phyloP scores from a whole-genome alignment of 1,140 invertebrate species.

The Caenorhabditis brenneri region DNA sequence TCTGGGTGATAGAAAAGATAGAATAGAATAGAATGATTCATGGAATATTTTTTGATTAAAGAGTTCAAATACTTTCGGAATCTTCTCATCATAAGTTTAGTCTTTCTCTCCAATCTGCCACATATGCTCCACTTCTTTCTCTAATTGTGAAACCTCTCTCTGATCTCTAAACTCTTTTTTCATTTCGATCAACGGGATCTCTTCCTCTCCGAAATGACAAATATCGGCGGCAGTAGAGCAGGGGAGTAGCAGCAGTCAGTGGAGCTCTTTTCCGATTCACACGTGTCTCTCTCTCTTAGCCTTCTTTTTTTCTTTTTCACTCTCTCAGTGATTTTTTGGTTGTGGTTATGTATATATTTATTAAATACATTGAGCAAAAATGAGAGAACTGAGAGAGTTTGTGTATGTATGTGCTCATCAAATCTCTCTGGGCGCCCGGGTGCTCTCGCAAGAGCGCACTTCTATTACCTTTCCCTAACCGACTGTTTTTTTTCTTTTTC shows the following conservation, averaged over 20 bases:
- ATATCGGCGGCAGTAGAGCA: conserved; percentile 21
- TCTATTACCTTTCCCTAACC: background rate
- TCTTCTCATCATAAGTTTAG: background rate
- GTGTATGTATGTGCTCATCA: conserved; percentile 42
- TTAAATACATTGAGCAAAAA: conserved; percentile 18
- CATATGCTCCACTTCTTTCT: background rate
- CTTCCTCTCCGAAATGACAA: conserved; percentile 16
- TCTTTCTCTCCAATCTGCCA: background rate
- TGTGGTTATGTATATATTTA: conserved; percentile 46
- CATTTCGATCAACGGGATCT: background rate
- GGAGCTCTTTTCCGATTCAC: background rate
- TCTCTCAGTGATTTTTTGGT: conserved; percentile 45
- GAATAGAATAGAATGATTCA: background rate
- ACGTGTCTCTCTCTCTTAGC: background rate
- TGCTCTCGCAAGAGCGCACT: conserved; percentile 1
- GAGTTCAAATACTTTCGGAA: background rate
- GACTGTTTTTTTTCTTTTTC: background rate
- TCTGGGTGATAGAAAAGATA: background rate
- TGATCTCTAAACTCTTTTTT: background rate
- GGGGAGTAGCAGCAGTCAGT: background rate
- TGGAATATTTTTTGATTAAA: background rate
- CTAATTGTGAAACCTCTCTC: background rate
- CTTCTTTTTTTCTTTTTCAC: background rate
- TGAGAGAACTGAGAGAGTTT: conserved; percentile 9
- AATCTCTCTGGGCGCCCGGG: conserved; percentile 30